Conservation (phyloP, 2,888 invertebrate species). For the Odontomyia ornata region DNA sequence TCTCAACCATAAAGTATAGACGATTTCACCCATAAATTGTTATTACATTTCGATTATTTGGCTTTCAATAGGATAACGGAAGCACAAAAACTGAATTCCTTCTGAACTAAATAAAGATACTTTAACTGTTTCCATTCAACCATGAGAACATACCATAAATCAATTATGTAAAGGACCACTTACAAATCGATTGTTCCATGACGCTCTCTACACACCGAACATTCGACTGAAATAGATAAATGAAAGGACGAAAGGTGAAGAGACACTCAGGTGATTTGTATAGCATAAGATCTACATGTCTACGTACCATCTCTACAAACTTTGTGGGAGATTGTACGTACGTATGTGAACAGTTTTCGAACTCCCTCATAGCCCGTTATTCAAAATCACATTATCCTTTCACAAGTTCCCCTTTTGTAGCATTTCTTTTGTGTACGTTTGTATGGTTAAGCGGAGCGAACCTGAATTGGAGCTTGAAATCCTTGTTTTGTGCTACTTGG, state of each 20-base stretch:
- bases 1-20: background rate
- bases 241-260: conserved; percentile 21
- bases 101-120: background rate
- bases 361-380: conserved; percentile 24
- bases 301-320: background rate
- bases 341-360: conserved; percentile 21
- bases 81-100: background rate
- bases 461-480: background rate
- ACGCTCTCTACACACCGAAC: conserved; percentile 1
- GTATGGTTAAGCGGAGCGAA: background rate
- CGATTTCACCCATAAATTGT: background rate
- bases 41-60: background rate
- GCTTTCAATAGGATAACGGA: conserved; percentile 4
- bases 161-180: conserved; percentile 40
- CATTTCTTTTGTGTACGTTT: conserved; percentile 5
- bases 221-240: background rate
- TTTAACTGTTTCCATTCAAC: background rate
- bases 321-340: background rate
- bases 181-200: conserved; percentile 35
- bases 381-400: conserved; percentile 32
- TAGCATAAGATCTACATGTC: background rate
- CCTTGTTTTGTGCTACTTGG: background rate
- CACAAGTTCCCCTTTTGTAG: conserved; percentile 10
- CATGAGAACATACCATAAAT: conserved; percentile 34
- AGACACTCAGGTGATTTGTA: conserved; percentile 34